Conservation (phyloP, 2,888 invertebrate species). For the Agonopterix alstromeriana region DNA sequence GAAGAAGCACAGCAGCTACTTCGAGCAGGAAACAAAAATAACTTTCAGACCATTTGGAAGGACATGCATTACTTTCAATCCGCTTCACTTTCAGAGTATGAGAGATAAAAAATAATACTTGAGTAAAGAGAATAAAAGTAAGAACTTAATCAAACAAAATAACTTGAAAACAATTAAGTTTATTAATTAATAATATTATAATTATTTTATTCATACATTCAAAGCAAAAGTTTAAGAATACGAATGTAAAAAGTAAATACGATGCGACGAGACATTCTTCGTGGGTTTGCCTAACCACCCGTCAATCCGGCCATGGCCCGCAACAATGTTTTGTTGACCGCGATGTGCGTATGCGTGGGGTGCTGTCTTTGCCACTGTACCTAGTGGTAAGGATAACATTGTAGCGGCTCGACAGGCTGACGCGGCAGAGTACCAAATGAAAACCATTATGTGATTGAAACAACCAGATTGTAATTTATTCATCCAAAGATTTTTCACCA, state of each 20-base stretch:
- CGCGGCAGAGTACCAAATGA: neutral
- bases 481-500: constrained; percentile 5
- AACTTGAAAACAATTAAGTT: constrained; percentile 53
- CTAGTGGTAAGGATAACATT: neutral
- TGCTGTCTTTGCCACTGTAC: too few species aligned
- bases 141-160: constrained; percentile 24
- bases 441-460: constrained; percentile 8
- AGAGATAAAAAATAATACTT: too few species aligned
- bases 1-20: too few species aligned
- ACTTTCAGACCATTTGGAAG: too few species aligned
- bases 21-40: too few species aligned
- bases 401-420: neutral
- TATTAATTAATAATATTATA: constrained; percentile 26
- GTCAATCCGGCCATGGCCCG: too few species aligned
- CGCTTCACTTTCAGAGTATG: too few species aligned
- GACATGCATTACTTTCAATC: too few species aligned
- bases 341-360: too few species aligned
- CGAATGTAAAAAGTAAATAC: neutral
- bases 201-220: constrained; percentile 6
- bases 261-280: too few species aligned
- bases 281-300: too few species aligned
- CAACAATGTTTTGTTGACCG: too few species aligned
- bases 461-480: constrained; percentile 12
- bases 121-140: neutral
- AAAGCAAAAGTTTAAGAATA: constrained; percentile 9